Conservation (phyloP, 1,140 invertebrate genomes). For the Cephus cinctus region DNA sequence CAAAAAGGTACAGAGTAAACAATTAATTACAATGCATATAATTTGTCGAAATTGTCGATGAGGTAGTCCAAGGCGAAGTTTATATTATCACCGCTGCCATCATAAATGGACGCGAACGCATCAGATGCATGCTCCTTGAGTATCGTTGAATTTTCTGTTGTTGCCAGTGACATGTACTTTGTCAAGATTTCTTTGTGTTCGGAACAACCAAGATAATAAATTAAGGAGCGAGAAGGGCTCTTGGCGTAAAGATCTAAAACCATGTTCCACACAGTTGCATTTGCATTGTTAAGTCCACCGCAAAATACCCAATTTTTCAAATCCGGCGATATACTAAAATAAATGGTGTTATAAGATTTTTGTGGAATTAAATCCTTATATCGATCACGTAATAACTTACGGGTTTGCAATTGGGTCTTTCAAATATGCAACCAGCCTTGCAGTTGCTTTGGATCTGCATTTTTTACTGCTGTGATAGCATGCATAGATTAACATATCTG, state of each 20-base stretch:
- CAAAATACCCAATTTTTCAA: slow-evolving; percentile 13
- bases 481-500: slow-evolving; percentile 21
- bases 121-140: too few relatives aligned
- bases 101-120: too few relatives aligned
- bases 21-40: too few relatives aligned
- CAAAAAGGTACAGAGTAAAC: too few relatives aligned
- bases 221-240: too few relatives aligned
- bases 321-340: slow-evolving; percentile 16
- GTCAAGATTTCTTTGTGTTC: slow-evolving; percentile 22
- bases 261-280: slow-evolving; percentile 14
- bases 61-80: too few relatives aligned
- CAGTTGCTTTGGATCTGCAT: slow-evolving; percentile 22
- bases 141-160: background rate
- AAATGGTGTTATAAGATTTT: background rate
- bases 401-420: slow-evolving; percentile 16
- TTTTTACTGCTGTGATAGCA: slow-evolving; percentile 26
- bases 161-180: slow-evolving; percentile 17
- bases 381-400: slow-evolving; percentile 10
- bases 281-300: slow-evolving; percentile 4
- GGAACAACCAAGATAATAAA: slow-evolving; percentile 21
- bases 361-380: too few relatives aligned
- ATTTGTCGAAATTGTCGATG: too few relatives aligned
- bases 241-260: slow-evolving; percentile 15
- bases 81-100: too few relatives aligned
- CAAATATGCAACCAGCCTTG: slow-evolving; percentile 21